These are phyloP conservation scores for Eutolmus rufibarbis DNA, from an alignment of 2,888 invertebrate species.

Conservation along the genomic window DNA sequence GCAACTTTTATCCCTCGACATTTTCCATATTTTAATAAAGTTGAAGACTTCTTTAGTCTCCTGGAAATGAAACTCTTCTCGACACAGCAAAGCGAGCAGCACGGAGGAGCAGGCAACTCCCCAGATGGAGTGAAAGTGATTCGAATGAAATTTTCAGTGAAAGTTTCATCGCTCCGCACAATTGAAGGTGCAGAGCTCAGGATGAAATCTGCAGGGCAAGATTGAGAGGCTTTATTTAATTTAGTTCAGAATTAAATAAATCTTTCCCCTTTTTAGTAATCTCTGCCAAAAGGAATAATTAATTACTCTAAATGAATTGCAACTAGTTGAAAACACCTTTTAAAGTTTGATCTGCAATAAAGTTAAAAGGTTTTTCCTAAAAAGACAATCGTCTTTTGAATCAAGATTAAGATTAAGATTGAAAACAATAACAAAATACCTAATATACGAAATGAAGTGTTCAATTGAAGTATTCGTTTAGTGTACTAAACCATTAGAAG, in stretches of 20 bases:
- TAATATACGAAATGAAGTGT: too few relatives aligned
- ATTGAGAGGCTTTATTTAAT: not conserved
- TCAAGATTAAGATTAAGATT: not conserved
- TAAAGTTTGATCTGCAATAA: not conserved
- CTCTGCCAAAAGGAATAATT: not conserved
- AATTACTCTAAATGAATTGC: not conserved
- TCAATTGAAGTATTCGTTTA: too few relatives aligned
- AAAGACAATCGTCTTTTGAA: not conserved
- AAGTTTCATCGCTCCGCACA: not conserved
- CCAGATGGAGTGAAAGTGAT: conserved; percentile 6
- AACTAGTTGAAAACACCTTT: not conserved
- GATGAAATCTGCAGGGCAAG: not conserved
- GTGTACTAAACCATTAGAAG: too few relatives aligned
- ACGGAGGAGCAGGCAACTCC: not conserved
- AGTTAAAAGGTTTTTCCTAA: not conserved
- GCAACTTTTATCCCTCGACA: conserved; percentile 24
- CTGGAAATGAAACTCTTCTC: conserved; percentile 18
- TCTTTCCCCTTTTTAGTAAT: not conserved
- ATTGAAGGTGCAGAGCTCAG: not conserved
- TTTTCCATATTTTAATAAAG: conserved; percentile 33
- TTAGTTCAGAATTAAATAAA: not conserved
- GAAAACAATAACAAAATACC: too few relatives aligned
- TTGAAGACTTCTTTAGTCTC: conserved; percentile 21
- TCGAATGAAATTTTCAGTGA: not conserved
- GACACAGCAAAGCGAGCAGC: not conserved